Evolutionary conservation across 2,888 invertebrate genomes (phyloP), one percentile per base, ranked within the genome.

Genomic region (Pomacea canaliculata): DNA sequence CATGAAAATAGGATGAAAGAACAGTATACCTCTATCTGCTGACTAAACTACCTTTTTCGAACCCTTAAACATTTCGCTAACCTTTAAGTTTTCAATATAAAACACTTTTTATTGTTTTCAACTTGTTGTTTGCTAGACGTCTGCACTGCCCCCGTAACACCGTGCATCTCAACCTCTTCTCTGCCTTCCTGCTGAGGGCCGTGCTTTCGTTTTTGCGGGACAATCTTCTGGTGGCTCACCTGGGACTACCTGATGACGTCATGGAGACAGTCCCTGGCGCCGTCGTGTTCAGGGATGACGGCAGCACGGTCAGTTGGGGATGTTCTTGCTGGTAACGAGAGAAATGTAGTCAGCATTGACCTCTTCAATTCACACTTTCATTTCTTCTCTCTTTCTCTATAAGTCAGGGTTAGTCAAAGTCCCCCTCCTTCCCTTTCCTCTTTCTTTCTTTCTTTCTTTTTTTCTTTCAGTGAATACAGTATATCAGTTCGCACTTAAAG

Each of bases 91-190:
- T 51, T 51, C 51, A 51, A 23, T 23, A 0, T 37, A 5, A 37
- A 37, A 37, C 37, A 1, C 0, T 37, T 37, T 37, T 37, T 37
- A 37, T 37, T 37, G 3, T 37, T 37, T 1, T 37, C 37, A 37
- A 37, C 37, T 37, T 37, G 37, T 37, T 37, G 37, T 37, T 37
- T 37, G 1, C 37, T 71, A 79, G 79, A 60, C 76, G 79, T 10
- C 78, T 94, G 49, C 93, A 94, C 83, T 94, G 94, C 87, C 93
- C 94, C 2, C 91, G 94, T 81, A 94, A 94, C 89, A 93, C 93
- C 79, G 91, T 94, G 0, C 94, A 94, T 89, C 93, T 94, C 92
- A 94, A 94, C 85, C 91, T 94, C 67, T 94, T 94, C 87, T 92
- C 92, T 0, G 94, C 94, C 0, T 94, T 94, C 89, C 94, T 94